Percentiles rank a stretch among this genome's conserved stretches.
Conservation (phyloP, 2,888 invertebrate species). For the Rhopalosiphum nymphaeae region DNA sequence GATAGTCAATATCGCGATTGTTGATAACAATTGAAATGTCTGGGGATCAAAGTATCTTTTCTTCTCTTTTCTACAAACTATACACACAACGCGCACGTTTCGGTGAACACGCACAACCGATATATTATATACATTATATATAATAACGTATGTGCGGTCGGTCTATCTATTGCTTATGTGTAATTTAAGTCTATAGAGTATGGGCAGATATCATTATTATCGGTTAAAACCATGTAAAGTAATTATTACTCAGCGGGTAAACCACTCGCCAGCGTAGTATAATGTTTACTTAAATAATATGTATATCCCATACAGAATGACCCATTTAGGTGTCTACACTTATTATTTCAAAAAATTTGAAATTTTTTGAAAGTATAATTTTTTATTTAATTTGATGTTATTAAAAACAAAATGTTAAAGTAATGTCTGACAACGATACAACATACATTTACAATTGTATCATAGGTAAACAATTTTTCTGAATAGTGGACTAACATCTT, state of each 20-base stretch:
- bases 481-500: neutral
- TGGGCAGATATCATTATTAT: neutral
- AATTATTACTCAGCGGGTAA: neutral
- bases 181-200: neutral
- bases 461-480: neutral
- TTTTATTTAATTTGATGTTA: neutral
- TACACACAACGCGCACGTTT: conserved; percentile 22
- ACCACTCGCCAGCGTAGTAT: neutral
- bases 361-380: neutral
- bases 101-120: neutral
- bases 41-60: conserved; percentile 42
- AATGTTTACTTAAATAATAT: neutral
- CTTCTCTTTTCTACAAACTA: neutral
- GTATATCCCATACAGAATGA: neutral
- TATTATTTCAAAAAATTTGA: neutral
- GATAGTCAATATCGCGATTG: conserved; percentile 29
- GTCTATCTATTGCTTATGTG: neutral
- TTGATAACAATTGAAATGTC: conserved; percentile 49
- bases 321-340: neutral
- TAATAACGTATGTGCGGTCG: neutral
- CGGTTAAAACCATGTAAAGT: neutral
- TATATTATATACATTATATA: neutral
- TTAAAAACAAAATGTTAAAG: neutral
- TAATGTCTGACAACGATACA: too few species aligned
- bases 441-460: too few species aligned